A percentile compares a stretch with the other conserved stretches of the same genome.
Conservation (phyloP, 2,888 invertebrate genomes). For the Minunthozetes semirufus region DNA sequence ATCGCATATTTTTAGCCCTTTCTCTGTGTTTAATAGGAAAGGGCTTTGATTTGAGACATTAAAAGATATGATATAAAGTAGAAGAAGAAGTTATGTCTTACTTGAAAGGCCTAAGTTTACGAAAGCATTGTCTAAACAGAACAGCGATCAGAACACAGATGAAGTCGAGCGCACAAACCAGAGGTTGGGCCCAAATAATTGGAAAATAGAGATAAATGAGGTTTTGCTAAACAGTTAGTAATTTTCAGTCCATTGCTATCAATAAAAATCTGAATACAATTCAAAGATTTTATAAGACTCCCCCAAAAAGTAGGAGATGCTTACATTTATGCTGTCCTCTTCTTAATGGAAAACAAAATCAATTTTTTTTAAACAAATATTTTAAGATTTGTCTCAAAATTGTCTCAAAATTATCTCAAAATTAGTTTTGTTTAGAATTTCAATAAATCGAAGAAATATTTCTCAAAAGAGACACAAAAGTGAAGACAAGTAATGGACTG, state of each 20-base stretch:
- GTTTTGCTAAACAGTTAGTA: too few relatives aligned
- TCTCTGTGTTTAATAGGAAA: background rate
- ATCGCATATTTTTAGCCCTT: too few relatives aligned
- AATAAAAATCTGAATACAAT: too few relatives aligned
- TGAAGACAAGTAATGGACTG: background rate
- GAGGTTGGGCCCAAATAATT: background rate
- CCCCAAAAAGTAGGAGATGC: too few relatives aligned
- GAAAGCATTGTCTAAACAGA: constrained; percentile 11
- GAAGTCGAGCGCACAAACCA: background rate
- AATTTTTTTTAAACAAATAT: too few relatives aligned
- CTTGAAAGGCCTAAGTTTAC: constrained; percentile 8
- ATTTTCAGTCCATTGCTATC: too few relatives aligned
- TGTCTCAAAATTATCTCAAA: too few relatives aligned
- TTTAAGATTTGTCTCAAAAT: too few relatives aligned
- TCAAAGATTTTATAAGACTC: too few relatives aligned
- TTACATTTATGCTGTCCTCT: too few relatives aligned
- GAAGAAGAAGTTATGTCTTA: constrained; percentile 5
- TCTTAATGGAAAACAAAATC: too few relatives aligned
- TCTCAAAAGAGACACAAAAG: background rate
- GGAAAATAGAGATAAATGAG: background rate
- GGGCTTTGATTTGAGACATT: background rate
- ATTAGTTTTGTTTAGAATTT: background rate
- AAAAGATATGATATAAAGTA: background rate
- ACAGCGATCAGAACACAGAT: background rate
- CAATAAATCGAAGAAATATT: background rate